Evolutionary conservation across 2,888 invertebrate genomes (phyloP).

Genomic region (Scrobipalpa atriplicella): DNA sequence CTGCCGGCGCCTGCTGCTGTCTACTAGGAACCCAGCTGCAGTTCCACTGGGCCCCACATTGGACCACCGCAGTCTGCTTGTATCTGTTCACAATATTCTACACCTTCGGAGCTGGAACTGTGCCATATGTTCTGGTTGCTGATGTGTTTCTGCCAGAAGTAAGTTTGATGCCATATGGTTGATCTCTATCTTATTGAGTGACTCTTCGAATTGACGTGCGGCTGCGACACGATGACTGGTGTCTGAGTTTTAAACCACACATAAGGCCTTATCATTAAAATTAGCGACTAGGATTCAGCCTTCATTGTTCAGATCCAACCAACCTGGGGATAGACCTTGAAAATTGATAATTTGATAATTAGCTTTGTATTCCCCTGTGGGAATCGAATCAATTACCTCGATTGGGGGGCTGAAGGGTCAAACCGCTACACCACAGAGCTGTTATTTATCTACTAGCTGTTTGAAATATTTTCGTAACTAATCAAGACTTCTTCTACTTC

Average conservation of each 20-base stretch:
- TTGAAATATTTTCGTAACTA: not conserved
- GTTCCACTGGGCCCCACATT: slow-evolving; percentile 57
- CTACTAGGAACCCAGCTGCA: slow-evolving; percentile 58
- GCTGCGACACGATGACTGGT: no score
- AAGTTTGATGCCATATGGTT: slow-evolving; percentile 20
- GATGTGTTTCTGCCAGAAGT: slow-evolving; percentile 66
- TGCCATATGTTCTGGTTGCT: slow-evolving; percentile 54
- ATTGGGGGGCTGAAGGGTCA: no score
- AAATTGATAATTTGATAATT: no score
- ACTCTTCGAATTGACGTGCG: no score
- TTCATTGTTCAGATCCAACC: no score
- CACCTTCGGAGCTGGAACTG: slow-evolving; percentile 57
- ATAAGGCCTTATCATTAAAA: no score
- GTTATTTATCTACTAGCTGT: not conserved
- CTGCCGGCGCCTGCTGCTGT: slow-evolving; percentile 48
- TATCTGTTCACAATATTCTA: slow-evolving; percentile 35
- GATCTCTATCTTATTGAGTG: not conserved
- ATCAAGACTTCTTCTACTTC: slow-evolving; percentile 31
- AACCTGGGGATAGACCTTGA: no score
- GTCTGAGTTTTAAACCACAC: no score
- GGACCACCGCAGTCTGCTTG: slow-evolving; percentile 45
- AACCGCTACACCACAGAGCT: not conserved
- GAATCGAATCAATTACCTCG: no score
- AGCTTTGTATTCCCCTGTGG: no score
- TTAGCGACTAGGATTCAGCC: no score